phyloP scores from a whole-genome alignment of 2,888 invertebrate genomes.

The Tetropium fuscum region DNA sequence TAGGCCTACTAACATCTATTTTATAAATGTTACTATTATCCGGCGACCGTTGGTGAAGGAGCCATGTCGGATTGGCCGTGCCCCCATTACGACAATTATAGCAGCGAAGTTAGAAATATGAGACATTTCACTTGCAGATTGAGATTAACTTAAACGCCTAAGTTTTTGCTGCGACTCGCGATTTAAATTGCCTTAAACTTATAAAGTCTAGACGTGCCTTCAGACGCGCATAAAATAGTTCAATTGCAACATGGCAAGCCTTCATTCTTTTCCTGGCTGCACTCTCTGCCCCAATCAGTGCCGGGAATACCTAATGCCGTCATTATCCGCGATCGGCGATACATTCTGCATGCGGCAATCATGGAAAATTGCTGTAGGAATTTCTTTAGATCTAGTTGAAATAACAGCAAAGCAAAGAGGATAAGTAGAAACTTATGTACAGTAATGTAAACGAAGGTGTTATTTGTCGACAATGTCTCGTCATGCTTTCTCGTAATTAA shows the following conservation, averaged over 20 bases:
- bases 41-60: conserved; percentile 7
- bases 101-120: conserved; percentile 44
- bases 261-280: conserved; percentile 32
- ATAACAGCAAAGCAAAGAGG: too few relatives aligned
- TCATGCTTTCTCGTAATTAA: too few relatives aligned
- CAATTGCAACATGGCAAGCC: conserved; percentile 35
- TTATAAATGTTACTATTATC: too few relatives aligned
- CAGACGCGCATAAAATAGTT: conserved; percentile 50
- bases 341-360: conserved; percentile 4
- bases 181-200: conserved; percentile 52
- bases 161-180: conserved; percentile 48
- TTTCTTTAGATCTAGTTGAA: too few relatives aligned
- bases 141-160: conserved; percentile 51
- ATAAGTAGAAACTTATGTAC: too few relatives aligned
- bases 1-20: too few relatives aligned
- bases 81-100: conserved; percentile 33
- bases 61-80: background rate
- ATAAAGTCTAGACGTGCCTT: conserved; percentile 52
- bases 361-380: too few relatives aligned
- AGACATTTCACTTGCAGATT: conserved; percentile 56
- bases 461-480: too few relatives aligned
- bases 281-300: conserved; percentile 33
- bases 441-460: too few relatives aligned
- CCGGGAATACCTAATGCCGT: conserved; percentile 33
- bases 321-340: conserved; percentile 24